phyloP scores from a whole-genome alignment of 2,797 vertebrate species.

The Coranthus polyacanthus region DNA sequence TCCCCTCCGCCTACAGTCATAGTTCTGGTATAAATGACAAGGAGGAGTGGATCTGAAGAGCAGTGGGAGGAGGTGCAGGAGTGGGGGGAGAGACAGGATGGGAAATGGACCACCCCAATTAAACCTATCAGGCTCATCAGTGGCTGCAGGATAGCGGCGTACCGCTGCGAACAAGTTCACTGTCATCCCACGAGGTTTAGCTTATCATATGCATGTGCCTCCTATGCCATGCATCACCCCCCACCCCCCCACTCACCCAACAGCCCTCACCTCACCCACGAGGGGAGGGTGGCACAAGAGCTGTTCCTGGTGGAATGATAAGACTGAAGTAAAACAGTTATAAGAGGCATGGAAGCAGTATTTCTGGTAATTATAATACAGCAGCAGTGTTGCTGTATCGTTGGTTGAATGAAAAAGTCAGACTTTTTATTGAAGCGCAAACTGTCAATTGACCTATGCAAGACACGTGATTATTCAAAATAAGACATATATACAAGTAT shows the following conservation, averaged over 20 bases:
- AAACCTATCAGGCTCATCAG: slow-evolving; percentile 81
- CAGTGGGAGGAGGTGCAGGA: slow-evolving; percentile 35
- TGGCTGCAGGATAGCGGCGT: slow-evolving; percentile 66
- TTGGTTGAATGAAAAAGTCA: background rate
- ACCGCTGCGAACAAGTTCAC: slow-evolving; percentile 63
- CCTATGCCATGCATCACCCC: slow-evolving; percentile 41
- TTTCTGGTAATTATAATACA: background rate
- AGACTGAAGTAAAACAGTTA: slow-evolving; percentile 57
- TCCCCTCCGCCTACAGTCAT: slow-evolving; percentile 73
- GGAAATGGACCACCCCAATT: slow-evolving; percentile 83
- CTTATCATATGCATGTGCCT: slow-evolving; percentile 67
- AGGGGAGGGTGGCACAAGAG: slow-evolving; percentile 7
- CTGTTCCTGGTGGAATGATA: slow-evolving; percentile 37
- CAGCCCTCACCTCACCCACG: slow-evolving; percentile 53
- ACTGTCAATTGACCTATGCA: background rate
- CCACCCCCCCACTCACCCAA: slow-evolving; percentile 7
- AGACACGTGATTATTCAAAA: no score
- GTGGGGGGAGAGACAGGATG: slow-evolving; percentile 28
- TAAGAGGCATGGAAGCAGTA: background rate
- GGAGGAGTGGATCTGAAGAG: slow-evolving; percentile 67
- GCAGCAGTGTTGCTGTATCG: background rate
- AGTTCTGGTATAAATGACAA: slow-evolving; percentile 74
- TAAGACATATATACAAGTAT: no score
- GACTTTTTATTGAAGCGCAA: background rate
- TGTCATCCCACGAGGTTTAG: slow-evolving; percentile 70